Evolutionary conservation across 2,797 vertebrate genomes (phyloP), one percentile per base, ranked within the genome.

Genomic region (Crenichthys baileyi): DNA sequence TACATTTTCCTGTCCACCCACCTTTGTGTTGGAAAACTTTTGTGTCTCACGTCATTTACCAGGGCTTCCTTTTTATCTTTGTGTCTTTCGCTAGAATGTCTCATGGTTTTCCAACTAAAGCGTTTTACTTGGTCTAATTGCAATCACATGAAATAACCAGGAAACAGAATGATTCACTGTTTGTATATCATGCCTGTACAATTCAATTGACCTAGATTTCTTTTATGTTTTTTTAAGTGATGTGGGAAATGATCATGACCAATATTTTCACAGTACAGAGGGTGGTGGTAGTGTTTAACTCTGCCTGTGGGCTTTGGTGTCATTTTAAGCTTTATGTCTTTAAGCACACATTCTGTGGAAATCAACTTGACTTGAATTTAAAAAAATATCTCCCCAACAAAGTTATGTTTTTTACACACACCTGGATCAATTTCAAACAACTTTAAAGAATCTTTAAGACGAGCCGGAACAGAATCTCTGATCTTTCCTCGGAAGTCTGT

Each of bases 401-500:
- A 16, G 24, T 26, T 11, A 67, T 36, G 36, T 8, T 31, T 4
- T 20, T 18, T 20, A 9, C 50, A 67, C 58, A 2, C 3, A 16
- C 31, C 0, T 46, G 20, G 31, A 46, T 13, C 61, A 24, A 36
- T 39, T 53, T 16, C 15, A 9, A 4, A 53, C 51, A 18, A 5
- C 16, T 53, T 53, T 53, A 53, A 4, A 24, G 5, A 55, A 5
- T 55, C 5, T 55, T 55, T 24, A 5, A 22, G 16, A 5, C 1
- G 0, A 65, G 36, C 63, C 20, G 18, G 7, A 26, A 39, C 31
- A 5, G 0, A 0, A 70, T 72, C 18, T 60, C 20, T 24, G 4
- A 61, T 79, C 46, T 74, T 87, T 89, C 83, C n/a, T 48, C 7
- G 73, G 87, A 90, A 86, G n/a, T 58, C 1, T 70, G 36, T 44